A percentile compares a stretch with the other conserved stretches of the same genome.
These are phyloP conservation scores for Rapana venosa DNA, from an alignment of 2,888 invertebrate genomes.

Conservation along the genomic window DNA sequence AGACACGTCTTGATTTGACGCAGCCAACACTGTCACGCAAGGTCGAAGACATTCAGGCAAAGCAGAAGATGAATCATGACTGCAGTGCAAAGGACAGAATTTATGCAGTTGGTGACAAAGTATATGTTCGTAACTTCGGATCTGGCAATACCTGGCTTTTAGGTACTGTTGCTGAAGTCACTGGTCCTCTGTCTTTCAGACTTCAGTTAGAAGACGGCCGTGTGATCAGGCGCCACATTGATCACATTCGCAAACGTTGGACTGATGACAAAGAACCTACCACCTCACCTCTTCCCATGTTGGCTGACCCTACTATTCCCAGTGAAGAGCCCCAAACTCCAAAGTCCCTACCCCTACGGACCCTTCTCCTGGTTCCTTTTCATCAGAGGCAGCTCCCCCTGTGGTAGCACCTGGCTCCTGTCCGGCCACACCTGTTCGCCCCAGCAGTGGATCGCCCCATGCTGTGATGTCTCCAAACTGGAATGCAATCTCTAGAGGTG, in stretches of 20 bases:
- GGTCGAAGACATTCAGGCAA: neutral
- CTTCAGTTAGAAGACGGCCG: neutral
- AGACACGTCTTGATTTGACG: neutral
- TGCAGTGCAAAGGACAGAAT: neutral
- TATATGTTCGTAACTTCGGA: neutral
- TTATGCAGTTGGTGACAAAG: neutral
- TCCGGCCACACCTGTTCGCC: neutral
- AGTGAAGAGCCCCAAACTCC: too few species aligned
- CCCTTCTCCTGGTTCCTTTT: neutral
- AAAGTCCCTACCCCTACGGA: neutral
- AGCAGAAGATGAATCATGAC: neutral
- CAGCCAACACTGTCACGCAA: neutral
- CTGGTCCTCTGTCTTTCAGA: neutral
- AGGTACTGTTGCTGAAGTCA: neutral
- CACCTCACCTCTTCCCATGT: neutral
- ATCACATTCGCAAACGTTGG: neutral
- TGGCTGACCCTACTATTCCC: neutral
- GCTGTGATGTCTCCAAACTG: neutral
- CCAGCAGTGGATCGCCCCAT: neutral
- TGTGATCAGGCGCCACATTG: neutral
- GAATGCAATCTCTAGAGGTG: too few species aligned
- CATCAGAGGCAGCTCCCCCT: neutral
- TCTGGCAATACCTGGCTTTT: neutral
- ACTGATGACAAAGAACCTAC: neutral
- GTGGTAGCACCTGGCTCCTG: neutral